phyloP scores from a whole-genome alignment of 1,140 invertebrate genomes.

The Thaumetopoea pityocampa region DNA sequence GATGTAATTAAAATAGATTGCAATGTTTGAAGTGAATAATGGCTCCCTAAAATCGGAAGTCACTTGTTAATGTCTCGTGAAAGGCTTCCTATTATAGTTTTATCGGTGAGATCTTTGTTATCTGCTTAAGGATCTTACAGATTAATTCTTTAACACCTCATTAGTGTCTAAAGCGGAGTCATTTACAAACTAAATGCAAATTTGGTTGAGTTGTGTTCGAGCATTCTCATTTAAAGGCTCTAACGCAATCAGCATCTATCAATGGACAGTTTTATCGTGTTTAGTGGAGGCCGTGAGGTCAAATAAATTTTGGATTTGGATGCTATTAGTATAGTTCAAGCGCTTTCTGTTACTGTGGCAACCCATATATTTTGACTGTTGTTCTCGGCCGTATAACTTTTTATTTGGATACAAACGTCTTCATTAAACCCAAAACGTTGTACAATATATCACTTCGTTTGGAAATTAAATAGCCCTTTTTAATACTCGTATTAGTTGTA shows the following conservation, averaged over 20 bases:
- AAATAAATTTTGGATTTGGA: constrained; percentile 50
- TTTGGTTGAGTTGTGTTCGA: constrained; percentile 43
- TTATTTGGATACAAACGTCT: constrained; percentile 51
- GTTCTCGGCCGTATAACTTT: constrained; percentile 37
- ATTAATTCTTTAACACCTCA: constrained; percentile 70
- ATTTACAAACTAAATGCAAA: constrained; percentile 70
- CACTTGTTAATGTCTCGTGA: constrained; percentile 41
- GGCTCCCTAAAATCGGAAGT: constrained; percentile 41
- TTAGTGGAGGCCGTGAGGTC: constrained; percentile 37
- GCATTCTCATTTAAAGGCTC: constrained; percentile 47
- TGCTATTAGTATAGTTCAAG: constrained; percentile 44
- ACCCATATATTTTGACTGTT: constrained; percentile 50
- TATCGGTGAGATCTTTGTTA: constrained; percentile 53
- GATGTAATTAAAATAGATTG: constrained; percentile 18
- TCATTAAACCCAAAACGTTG: constrained; percentile 55
- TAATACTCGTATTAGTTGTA: too few species aligned
- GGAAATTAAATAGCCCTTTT: constrained; percentile 25
- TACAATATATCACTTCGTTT: constrained; percentile 48
- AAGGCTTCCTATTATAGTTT: constrained; percentile 35
- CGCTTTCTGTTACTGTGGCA: constrained; percentile 43
- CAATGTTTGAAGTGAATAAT: constrained; percentile 20
- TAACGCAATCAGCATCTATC: constrained; percentile 52
- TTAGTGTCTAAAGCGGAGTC: constrained; percentile 51
- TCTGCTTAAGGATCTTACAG: constrained; percentile 48
- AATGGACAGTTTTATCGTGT: constrained; percentile 40